Evolutionary conservation across 2,888 invertebrate genomes (phyloP).

Genomic region (Branchipolynoe longqiensis): DNA sequence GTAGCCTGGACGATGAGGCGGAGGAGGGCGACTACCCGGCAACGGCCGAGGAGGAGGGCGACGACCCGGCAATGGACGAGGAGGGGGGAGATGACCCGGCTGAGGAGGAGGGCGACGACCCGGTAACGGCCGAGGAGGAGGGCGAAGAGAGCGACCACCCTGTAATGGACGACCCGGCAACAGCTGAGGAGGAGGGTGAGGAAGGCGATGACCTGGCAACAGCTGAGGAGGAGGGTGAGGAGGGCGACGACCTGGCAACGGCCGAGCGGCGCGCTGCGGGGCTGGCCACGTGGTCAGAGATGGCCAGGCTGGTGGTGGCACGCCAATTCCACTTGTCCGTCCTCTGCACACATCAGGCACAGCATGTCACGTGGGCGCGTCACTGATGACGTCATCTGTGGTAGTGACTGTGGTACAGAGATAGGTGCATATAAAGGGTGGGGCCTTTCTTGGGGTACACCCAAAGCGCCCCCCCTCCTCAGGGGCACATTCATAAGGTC

Average conservation of each 20-base stretch:
- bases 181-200: not conserved
- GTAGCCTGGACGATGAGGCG: too few relatives aligned
- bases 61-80: not conserved
- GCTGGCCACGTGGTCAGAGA: constrained; percentile 37
- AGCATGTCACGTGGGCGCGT: constrained; percentile 6
- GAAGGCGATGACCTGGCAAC: not conserved
- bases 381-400: not conserved
- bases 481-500: too few relatives aligned
- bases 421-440: too few relatives aligned
- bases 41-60: not conserved
- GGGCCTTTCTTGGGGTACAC: too few relatives aligned
- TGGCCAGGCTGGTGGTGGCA: not conserved
- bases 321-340: constrained; percentile 13
- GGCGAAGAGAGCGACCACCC: too few relatives aligned
- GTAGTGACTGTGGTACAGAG: not conserved
- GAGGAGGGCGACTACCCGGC: not conserved
- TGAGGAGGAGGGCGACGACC: too few relatives aligned
- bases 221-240: not conserved
- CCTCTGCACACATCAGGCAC: constrained; percentile 24
- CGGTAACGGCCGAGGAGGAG: too few relatives aligned
- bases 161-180: too few relatives aligned
- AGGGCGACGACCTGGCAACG: too few relatives aligned
- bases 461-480: too few relatives aligned
- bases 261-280: too few relatives aligned
- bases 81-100: not conserved